Base-by-base conservation (phyloP, 2,888 invertebrate genomes). In the Trissoscelio sp. region DNA sequence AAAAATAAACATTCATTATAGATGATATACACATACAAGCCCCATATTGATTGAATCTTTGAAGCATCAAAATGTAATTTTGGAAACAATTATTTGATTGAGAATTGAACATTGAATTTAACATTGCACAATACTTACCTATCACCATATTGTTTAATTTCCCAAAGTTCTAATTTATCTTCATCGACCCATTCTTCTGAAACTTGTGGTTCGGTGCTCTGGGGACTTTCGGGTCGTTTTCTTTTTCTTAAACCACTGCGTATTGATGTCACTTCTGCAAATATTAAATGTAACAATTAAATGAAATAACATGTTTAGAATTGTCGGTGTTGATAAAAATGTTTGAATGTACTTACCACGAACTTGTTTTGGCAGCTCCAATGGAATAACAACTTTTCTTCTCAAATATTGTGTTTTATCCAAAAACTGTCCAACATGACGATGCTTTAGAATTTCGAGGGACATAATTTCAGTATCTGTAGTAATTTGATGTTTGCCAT, bases 121-220 rank as follows among this genome's bases (percentile, higher is more conserved):
- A n/a, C n/a, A n/a, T n/a, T n/a, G n/a, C 3, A 28, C 28, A 11
- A 31, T 53, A 69, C 18, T 85, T 93, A 95, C 94, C 94, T 95
- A 91, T 98, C 97, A 18, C 97, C 97, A 90, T 97, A 98, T 87
- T 96, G 95, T 87, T 97, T 97, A 79, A 99, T 98, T 92, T 99
- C 98, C 98, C 98, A 99, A 39, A 99, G 92, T 89, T 99, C 98
- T 48, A 99, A 92, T 89, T 97, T 96, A 84, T 98, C 98, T 92
- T 99, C 99, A 85, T 98, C 97, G 0, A 98, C 96, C 99, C 99
- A 99, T 88, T 97, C 96, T 92, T 99, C 98, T 0, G 96, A 94
- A 9, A 98, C 97, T 92, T 97, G 97, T 0, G 99, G 98, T 89
- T 98, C 98, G 5, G 97, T 97, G 88, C 96, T 97, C 90, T 97